Conservation (phyloP, 2,888 invertebrate genomes). For the Lutraria lutraria region DNA sequence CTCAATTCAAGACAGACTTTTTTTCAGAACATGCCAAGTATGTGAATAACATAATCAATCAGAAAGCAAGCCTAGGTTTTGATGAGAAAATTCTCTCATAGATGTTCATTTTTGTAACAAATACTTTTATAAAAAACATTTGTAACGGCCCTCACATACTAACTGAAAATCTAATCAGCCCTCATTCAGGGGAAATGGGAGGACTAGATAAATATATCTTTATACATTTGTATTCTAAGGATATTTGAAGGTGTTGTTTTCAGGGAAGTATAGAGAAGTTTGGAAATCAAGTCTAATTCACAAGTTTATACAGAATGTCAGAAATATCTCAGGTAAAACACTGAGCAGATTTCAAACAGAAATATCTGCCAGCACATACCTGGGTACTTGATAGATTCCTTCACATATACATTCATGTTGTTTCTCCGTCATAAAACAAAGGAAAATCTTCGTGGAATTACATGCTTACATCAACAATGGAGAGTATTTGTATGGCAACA, state of each 20-base stretch:
- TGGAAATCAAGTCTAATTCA: too few species aligned
- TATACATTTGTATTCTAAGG: too few species aligned
- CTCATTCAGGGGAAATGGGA: too few species aligned
- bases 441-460: neutral
- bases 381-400: slow-evolving; percentile 1
- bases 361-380: neutral
- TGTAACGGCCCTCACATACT: too few species aligned
- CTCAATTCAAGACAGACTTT: neutral
- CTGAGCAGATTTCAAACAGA: neutral
- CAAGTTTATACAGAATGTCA: neutral
- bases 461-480: neutral
- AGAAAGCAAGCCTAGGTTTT: neutral
- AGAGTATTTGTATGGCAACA: neutral
- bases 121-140: too few species aligned
- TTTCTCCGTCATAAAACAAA: neutral
- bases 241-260: too few species aligned
- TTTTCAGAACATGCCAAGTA: neutral
- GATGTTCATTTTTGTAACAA: too few species aligned
- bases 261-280: too few species aligned
- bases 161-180: too few species aligned
- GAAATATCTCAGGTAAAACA: slow-evolving; percentile 15
- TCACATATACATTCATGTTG: neutral
- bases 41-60: neutral
- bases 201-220: too few species aligned
- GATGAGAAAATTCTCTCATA: neutral